Evolutionary conservation across 2,113 vertebrate species (phyloP).

Genomic region (Oncorhynchus keta): DNA sequence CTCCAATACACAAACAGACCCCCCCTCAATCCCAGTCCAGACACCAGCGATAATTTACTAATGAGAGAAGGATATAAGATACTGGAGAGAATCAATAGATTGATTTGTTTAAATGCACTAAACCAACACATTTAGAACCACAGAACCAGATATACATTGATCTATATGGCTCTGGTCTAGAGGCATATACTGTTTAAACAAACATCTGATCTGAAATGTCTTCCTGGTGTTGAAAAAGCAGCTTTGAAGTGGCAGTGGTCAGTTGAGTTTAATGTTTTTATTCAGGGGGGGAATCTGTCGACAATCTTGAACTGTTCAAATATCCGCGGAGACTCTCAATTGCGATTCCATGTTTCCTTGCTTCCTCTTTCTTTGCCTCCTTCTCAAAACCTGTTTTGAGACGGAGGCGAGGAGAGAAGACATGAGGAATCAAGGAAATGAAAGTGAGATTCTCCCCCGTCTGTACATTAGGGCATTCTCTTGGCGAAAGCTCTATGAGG

Average conservation of each 20-base stretch:
- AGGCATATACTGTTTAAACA: neutral
- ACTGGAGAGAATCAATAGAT: too few species aligned
- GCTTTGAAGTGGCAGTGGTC: neutral
- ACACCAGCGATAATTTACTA: conserved; percentile 31
- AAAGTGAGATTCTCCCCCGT: too few species aligned
- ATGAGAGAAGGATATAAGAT: neutral
- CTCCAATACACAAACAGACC: conserved; percentile 1
- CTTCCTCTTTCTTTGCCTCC: too few species aligned
- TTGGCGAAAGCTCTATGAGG: neutral
- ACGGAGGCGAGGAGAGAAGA: too few species aligned
- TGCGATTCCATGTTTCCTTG: too few species aligned
- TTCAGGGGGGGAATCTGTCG: neutral
- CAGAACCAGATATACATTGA: neutral
- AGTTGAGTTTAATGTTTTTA: neutral
- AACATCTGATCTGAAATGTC: neutral
- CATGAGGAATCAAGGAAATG: too few species aligned
- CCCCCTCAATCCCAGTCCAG: neutral
- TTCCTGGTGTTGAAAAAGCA: neutral
- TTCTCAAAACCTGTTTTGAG: too few species aligned
- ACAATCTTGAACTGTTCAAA: neutral
- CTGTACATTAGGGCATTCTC: neutral
- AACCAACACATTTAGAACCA: too few species aligned
- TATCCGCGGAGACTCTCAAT: too few species aligned
- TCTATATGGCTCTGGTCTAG: neutral
- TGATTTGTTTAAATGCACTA: too few species aligned